Conservation (phyloP, 2,888 invertebrate genomes). For the Rotaria macrura region DNA sequence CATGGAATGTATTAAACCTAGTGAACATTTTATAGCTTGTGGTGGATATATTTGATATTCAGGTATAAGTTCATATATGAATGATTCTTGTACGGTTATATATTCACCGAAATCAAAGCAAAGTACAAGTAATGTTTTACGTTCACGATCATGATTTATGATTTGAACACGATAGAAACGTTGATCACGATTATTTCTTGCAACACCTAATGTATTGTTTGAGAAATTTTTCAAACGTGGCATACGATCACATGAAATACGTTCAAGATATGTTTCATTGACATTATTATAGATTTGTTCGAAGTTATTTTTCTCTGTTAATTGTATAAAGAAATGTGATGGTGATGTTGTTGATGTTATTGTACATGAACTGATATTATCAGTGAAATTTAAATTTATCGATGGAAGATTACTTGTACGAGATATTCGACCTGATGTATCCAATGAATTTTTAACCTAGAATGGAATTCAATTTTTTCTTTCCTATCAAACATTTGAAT, state of each 20-base stretch:
- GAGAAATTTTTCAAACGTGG: not conserved
- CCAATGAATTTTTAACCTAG: not conserved
- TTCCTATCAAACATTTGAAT: too few relatives aligned
- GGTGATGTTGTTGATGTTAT: not conserved
- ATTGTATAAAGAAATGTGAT: not conserved
- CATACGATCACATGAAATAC: not conserved
- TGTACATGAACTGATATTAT: not conserved
- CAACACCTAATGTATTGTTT: not conserved
- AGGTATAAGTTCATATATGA: not conserved
- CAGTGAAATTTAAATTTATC: not conserved
- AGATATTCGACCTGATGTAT: not conserved
- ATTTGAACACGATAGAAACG: conserved; percentile 6
- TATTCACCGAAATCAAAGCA: conserved; percentile 1
- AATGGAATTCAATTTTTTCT: too few relatives aligned
- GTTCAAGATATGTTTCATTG: not conserved
- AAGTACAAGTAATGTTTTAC: not conserved
- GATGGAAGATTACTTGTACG: not conserved
- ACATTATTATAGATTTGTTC: not conserved
- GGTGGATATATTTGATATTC: not conserved
- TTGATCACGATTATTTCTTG: not conserved
- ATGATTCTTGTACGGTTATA: not conserved
- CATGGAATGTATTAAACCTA: not conserved
- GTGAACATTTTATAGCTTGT: not conserved
- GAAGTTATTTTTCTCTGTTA: not conserved
- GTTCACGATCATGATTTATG: not conserved